phyloP scores from a whole-genome alignment of 1,140 invertebrate genomes.

The Myzus persicae region DNA sequence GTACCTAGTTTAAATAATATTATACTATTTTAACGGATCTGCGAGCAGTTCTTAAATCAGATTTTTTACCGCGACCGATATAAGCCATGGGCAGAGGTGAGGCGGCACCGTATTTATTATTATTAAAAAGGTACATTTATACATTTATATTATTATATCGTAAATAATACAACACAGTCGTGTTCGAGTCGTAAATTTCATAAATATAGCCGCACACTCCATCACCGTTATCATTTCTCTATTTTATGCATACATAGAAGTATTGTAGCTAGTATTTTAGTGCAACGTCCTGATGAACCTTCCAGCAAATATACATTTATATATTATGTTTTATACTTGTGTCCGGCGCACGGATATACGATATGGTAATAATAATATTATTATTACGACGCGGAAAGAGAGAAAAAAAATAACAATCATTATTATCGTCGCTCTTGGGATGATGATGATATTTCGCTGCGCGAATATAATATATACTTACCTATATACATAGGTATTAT shows the following conservation, averaged over 20 bases:
- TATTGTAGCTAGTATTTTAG: neutral
- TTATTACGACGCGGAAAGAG: neutral
- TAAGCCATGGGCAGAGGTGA: neutral
- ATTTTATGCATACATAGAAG: neutral
- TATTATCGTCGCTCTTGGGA: neutral
- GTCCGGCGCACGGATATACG: neutral
- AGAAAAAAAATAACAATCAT: slow-evolving; percentile 4
- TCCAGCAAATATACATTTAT: neutral
- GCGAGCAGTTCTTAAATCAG: neutral
- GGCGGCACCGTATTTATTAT: neutral
- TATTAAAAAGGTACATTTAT: too few relatives aligned
- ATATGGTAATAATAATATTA: slow-evolving; percentile 15
- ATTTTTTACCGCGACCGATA: neutral
- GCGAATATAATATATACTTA: neutral
- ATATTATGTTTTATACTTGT: neutral
- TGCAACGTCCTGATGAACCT: neutral
- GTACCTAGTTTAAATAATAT: neutral
- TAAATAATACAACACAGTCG: neutral
- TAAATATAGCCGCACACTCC: neutral
- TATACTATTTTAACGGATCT: neutral
- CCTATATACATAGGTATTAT: neutral
- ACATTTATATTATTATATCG: too few relatives aligned
- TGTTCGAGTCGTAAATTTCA: neutral
- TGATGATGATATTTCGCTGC: neutral
- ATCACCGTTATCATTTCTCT: neutral